These are phyloP conservation scores for Tinamus guttatus DNA, from an alignment of 2,113 vertebrate species.

Conservation along the genomic window DNA sequence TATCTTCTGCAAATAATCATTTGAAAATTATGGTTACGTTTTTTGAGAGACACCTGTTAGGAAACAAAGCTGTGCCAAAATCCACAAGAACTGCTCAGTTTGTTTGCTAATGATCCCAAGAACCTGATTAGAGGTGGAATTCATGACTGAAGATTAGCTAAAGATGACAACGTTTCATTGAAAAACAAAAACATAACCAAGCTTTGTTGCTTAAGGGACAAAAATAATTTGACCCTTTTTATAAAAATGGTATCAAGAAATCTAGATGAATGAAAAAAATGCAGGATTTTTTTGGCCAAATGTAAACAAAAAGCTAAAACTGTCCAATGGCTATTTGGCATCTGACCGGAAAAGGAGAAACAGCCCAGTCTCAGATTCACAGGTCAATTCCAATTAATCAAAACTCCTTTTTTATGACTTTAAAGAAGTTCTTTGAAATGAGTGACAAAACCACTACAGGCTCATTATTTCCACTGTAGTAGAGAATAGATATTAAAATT, in stretches of 20 bases:
- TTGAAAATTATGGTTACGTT: neutral
- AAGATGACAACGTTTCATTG: neutral
- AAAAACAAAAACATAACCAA: neutral
- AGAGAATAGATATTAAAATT: constrained; percentile 46
- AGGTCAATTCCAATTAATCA: neutral
- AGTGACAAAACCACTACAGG: constrained; percentile 25
- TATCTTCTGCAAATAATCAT: neutral
- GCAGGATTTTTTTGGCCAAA: neutral
- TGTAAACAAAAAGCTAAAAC: neutral
- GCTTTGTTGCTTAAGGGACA: neutral
- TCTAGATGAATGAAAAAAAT: neutral
- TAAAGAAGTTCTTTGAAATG: neutral
- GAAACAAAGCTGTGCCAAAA: neutral
- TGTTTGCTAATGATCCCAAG: neutral
- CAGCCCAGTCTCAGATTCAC: neutral
- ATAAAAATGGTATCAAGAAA: neutral
- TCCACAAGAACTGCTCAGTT: neutral
- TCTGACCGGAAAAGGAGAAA: neutral
- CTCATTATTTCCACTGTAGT: constrained; percentile 38
- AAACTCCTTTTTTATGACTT: neutral
- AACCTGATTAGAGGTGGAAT: neutral
- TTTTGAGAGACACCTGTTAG: neutral
- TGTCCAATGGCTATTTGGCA: neutral
- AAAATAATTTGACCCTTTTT: neutral
- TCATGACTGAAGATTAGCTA: neutral